Base-by-base conservation (phyloP, 2,113 vertebrate species). In the Oreochromis niloticus region DNA sequence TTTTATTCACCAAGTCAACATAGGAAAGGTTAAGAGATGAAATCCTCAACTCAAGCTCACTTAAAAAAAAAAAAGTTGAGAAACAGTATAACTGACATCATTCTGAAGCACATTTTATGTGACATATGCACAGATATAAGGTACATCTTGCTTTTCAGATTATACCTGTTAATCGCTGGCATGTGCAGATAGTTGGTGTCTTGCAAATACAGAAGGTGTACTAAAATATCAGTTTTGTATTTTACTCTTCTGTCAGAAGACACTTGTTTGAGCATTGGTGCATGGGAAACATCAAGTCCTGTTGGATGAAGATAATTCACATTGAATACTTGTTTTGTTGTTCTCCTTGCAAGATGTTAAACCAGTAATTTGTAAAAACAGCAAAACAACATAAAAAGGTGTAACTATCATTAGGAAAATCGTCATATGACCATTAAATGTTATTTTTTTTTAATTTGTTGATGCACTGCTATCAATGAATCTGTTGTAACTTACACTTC, bases 141-240 rank as follows among this genome's bases (percentile, higher is more conserved):
- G n/a, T 39, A 9, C 9, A 57, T 43, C 57, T 61, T 24, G 12
- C 50, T 79, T 4, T 13, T 83, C 2, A 34, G 41, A 61, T 12
- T 17, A 2, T 88, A 94, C 93, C 92, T 95, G 84, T 92, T 89
- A 27, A 84, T 10, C 22, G 12, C 56, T 32, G 92, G 59, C 36
- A 73, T 4, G 54, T 50, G 30, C 41, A 95, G 85, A 66, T 66
- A 13, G 46, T 22, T 87, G 59, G 50, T 75, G 59, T 95, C 94
- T 36, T 85, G 80, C 66, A 95, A 89, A 86, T 91, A 88, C 79
- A 96, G 27, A 5, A 96, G 91, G 81, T 88, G 93, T 19, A 86
- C 85, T 7, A 30, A 9, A 32, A 48, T 36, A 7, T 1, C 68
- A 1, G 0, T 0, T 56, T 81, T 91, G 71, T 80, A 50, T 39